Conservation (phyloP, 2,113 vertebrate species). For the Heptranchias perlo region DNA sequence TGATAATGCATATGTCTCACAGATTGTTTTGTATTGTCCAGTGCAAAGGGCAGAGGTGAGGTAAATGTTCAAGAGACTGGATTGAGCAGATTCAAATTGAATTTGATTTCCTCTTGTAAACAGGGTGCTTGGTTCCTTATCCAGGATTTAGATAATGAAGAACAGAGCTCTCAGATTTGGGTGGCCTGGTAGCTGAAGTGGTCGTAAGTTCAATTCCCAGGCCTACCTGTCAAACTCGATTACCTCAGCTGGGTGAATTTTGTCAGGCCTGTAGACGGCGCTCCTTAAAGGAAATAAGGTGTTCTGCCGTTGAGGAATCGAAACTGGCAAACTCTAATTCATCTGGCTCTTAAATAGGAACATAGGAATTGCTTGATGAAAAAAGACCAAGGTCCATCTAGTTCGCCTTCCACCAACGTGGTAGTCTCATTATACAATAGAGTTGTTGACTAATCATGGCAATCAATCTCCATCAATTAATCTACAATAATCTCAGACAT, state of each 20-base stretch:
- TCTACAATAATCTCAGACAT: too few species aligned
- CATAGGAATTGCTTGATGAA: not conserved
- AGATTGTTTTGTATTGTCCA: conserved; percentile 10
- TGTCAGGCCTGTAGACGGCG: not conserved
- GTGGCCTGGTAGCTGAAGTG: conserved; percentile 19
- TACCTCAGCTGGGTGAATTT: not conserved
- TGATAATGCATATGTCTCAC: not conserved
- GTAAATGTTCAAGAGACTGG: not conserved
- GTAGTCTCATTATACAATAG: not conserved
- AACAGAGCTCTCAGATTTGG: conserved; percentile 14
- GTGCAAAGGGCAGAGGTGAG: conserved; percentile 23
- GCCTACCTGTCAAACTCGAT: not conserved
- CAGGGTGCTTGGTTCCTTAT: conserved; percentile 23
- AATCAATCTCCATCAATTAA: not conserved
- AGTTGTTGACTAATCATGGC: not conserved
- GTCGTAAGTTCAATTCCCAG: not conserved
- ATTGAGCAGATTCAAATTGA: conserved; percentile 26
- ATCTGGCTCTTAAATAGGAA: not conserved
- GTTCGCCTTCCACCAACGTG: not conserved
- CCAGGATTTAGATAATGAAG: conserved; percentile 15
- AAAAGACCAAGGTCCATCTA: not conserved
- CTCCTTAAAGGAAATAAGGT: not conserved
- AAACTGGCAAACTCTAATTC: not conserved
- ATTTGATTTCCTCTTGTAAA: conserved; percentile 31
- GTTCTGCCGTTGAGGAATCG: not conserved